Conservation (phyloP, 2,888 invertebrate species). For the Philonicus albiceps region DNA sequence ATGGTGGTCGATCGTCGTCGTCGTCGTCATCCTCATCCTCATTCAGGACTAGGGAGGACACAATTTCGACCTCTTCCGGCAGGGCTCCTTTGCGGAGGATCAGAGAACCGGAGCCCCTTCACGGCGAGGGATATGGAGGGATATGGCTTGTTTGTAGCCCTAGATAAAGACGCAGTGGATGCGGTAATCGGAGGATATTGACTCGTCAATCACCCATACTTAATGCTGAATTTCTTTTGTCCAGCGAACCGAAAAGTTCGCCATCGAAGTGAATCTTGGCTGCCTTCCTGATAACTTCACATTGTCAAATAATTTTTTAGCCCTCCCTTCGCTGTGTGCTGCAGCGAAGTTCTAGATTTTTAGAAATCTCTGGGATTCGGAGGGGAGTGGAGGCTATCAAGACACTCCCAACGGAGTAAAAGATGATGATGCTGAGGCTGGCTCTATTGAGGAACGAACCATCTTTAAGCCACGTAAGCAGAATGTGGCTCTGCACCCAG, state of each 20-base stretch:
- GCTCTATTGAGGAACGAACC: constrained; percentile 5
- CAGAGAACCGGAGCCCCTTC: background rate
- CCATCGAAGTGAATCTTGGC: background rate
- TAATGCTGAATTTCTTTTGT: constrained; percentile 30
- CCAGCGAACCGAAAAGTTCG: background rate
- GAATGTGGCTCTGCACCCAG: background rate
- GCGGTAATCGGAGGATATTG: constrained; percentile 40
- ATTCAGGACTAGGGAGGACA: background rate
- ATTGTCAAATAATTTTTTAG: constrained; percentile 37
- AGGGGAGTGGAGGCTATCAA: background rate
- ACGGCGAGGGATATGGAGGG: background rate
- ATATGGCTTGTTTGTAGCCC: constrained; percentile 9
- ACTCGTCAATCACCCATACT: constrained; percentile 32
- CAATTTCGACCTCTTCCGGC: background rate
- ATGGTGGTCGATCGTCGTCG: background rate
- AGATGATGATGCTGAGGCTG: background rate
- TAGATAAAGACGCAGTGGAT: constrained; percentile 17
- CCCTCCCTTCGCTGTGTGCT: background rate
- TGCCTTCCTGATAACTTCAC: constrained; percentile 19
- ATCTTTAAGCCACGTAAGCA: constrained; percentile 33
- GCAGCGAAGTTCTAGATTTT: background rate
- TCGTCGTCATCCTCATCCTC: background rate
- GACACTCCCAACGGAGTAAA: background rate
- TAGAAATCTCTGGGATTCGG: too few species aligned
- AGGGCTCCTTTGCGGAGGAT: background rate